Base-by-base conservation (phyloP, 2,888 invertebrate species). In the Xestoiulus laeticollis region DNA sequence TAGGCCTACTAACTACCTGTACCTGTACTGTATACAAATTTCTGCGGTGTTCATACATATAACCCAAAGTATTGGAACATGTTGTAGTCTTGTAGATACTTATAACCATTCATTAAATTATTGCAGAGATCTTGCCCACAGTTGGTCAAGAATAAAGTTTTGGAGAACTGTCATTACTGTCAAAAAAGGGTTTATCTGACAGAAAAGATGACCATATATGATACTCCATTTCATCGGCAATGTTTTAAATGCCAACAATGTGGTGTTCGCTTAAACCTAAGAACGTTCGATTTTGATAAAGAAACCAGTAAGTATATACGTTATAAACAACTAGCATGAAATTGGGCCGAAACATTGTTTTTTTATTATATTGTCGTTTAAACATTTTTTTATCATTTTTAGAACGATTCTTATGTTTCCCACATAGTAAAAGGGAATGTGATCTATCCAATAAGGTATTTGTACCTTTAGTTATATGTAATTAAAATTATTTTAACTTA, bases 191-290 rank as follows among this genome's bases (percentile, higher is more conserved):
- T 85, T 38, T 44, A 43, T 85, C 44, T 85, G 44, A 85, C 85
- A 22, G 85, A 85, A 85, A 85, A 85, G 26, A 85, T 43, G 85
- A 85, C 38, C 14, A 85, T 43, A 16, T 43, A 85, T 43, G 44
- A 38, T 10, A 85, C 44, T 38, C 38, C 43, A 6, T 85, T 85
- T 85, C 85, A 85, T 38, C 85, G 85, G 12, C 85, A 85, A 26
- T 85, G 85, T 26, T 44, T 85, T 44, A 85, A 85, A 85, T 85
- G 85, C 16, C 85, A 85, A n/a, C 38, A 85, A 85, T 85, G 85
- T 26, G 43, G 44, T 10, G 12, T 38, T 22, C 38, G 38, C n/a
- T 44, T 85, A 38, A 85, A n/a, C 10, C 12, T 85, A n/a, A 85
- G 33, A 43, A 85, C 85, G 22, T 85, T 43, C 26, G 85, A 85